A percentile compares a stretch with the other conserved stretches of the same genome.
phyloP scores from a whole-genome alignment of 2,113 vertebrate species.

The Gymnorhina tibicen region DNA sequence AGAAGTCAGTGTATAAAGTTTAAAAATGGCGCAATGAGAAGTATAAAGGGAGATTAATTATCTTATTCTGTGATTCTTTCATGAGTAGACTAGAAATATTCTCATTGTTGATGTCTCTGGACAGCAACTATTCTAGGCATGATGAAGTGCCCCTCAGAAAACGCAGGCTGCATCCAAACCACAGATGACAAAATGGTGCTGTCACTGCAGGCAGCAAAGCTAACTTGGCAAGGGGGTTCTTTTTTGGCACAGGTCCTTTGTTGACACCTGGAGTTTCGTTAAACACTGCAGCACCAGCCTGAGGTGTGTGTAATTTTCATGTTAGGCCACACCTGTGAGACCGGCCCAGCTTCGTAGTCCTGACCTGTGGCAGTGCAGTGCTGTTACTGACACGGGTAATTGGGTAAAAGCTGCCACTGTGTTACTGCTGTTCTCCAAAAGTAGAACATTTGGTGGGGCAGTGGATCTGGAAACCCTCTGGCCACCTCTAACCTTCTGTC shows the following conservation, averaged over 20 bases:
- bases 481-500: not conserved
- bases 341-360: not conserved
- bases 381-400: not conserved
- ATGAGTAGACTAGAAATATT: not conserved
- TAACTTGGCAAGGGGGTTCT: not conserved
- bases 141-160: not conserved
- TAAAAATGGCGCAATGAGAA: not conserved
- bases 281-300: not conserved
- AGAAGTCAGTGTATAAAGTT: not conserved
- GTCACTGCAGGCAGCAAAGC: not conserved
- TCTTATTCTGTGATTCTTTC: not conserved
- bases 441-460: not conserved
- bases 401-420: not conserved
- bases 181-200: not conserved
- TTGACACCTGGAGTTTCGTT: not conserved
- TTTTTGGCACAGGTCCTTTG: not conserved
- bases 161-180: not conserved
- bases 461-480: not conserved
- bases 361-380: not conserved
- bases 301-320: not conserved
- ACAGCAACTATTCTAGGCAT: not conserved
- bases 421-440: not conserved
- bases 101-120: not conserved
- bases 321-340: not conserved
- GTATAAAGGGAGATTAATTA: not conserved